Evolutionary conservation across 2,888 invertebrate species (phyloP).

Genomic region (Eledona agricola): DNA sequence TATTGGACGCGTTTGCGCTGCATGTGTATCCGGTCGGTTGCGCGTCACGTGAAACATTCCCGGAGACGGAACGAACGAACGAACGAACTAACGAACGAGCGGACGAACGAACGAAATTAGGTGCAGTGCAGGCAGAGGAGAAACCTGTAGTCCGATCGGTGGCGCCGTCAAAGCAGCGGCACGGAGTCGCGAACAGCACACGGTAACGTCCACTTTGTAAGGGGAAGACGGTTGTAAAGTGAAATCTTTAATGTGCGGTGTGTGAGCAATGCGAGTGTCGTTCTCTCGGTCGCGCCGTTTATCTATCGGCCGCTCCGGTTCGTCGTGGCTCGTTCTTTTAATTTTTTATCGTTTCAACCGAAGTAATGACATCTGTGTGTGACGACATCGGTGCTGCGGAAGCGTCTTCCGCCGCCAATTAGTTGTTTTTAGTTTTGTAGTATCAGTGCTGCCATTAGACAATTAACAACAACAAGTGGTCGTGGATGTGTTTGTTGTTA

Average conservation of each 20-base stretch:
- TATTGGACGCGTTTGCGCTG: no score
- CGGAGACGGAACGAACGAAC: background rate
- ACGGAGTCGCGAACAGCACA: conserved; percentile 51
- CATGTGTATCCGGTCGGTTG: no score
- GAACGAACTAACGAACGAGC: background rate
- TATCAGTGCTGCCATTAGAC: conserved; percentile 24
- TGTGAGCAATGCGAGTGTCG: conserved; percentile 55
- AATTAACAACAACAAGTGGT: conserved; percentile 50
- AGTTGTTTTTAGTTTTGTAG: no score
- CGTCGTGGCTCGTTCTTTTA: conserved; percentile 1
- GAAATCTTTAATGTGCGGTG: conserved; percentile 60
- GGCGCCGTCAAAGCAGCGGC: conserved; percentile 55
- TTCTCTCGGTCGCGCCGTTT: conserved; percentile 47
- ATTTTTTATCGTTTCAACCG: conserved; percentile 2
- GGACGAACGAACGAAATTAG: conserved; percentile 3
- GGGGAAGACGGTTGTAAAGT: conserved; percentile 62
- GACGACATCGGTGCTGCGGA: conserved; percentile 30
- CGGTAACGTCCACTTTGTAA: conserved; percentile 58
- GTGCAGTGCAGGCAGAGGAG: no score
- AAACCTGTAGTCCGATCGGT: conserved; percentile 56
- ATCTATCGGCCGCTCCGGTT: conserved; percentile 44
- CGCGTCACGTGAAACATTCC: background rate
- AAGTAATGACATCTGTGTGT: conserved; percentile 24
- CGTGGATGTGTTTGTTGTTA: conserved; percentile 38
- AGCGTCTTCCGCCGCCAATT: conserved; percentile 17